phyloP scores from a whole-genome alignment of 2,888 invertebrate genomes.

The Drosophila austrosaltans region DNA sequence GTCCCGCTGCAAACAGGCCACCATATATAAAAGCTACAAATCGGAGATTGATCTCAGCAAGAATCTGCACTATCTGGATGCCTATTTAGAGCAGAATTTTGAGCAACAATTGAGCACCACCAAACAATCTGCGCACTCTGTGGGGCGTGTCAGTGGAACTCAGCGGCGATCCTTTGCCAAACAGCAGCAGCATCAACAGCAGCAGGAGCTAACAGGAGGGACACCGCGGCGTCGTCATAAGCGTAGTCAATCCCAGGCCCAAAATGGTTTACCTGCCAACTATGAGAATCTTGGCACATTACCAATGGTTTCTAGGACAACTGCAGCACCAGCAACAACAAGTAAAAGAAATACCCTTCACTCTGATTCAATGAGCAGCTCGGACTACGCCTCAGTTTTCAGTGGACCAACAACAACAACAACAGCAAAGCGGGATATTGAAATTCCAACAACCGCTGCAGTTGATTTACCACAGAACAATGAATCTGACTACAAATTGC shows the following conservation, averaged over 20 bases:
- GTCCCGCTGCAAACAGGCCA: conserved; percentile 79
- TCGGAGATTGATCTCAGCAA: conserved; percentile 83
- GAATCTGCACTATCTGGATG: conserved; percentile 82
- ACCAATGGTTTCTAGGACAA: conserved; percentile 56
- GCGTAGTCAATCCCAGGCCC: conserved; percentile 76
- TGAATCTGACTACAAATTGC: conserved; percentile 53
- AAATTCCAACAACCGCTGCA: neutral
- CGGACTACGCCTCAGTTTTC: conserved; percentile 83
- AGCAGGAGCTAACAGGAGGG: conserved; percentile 26
- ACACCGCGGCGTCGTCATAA: conserved; percentile 67
- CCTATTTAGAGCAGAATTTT: conserved; percentile 83
- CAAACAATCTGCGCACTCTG: conserved; percentile 78
- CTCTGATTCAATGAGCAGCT: conserved; percentile 83
- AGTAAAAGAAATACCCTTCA: conserved; percentile 39
- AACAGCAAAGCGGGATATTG: conserved; percentile 9
- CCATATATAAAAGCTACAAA: conserved; percentile 83
- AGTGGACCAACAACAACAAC: conserved; percentile 72
- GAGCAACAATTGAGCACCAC: conserved; percentile 75
- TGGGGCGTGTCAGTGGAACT: conserved; percentile 73
- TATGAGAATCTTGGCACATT: conserved; percentile 77
- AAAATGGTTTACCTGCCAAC: conserved; percentile 49
- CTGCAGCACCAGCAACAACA: conserved; percentile 3
- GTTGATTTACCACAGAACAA: conserved; percentile 19
- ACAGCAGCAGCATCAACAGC: neutral
- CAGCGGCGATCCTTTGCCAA: conserved; percentile 55